Evolutionary conservation across 1,140 invertebrate genomes (phyloP), one percentile per base, ranked within the genome.

Genomic region (Babylonia areolata): DNA sequence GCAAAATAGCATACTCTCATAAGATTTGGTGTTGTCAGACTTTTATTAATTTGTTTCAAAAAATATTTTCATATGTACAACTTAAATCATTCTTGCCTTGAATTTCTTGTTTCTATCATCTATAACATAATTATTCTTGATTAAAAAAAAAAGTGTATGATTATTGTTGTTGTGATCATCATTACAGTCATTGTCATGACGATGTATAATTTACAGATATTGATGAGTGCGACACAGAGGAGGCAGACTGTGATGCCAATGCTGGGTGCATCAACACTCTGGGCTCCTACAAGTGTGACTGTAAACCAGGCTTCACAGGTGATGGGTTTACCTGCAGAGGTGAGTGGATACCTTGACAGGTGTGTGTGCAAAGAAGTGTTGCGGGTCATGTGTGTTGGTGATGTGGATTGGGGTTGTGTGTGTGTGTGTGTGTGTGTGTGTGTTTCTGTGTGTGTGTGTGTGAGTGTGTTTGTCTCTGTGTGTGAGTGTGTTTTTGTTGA

Each of bases 211-310:
- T 82, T 90, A 3, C 96, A 28, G 97, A 98, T 93, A 97, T 97
- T 87, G 97, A 98, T 93, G 97, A 98, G 92, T 98, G 97, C 94
- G 88, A 93, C 23, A 93, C 97, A 28, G 96, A 96, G 51, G 96
- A 96, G 17, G 96, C 96, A 91, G 96, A 96, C 85, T 98, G 97
- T 94, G 96, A 97, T 92, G 95, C 96, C 51, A 96, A 97, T 93
- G 97, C 97, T 2, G 96, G 96, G 85, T 98, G 97, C 92, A 96
- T 96, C 80, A 98, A 98, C 92, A 96, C 97, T 86, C 95, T 89
- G 20, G 94, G 94, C 2, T 93, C 92, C 33, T 94, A 91, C 71
- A 92, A 92, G 77, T 94, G 94, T 90, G 90, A 91, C 85, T 94
- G 94, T 87, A 90, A 91, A 87, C 86, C 88, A n/a, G 93, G 93